Percentiles rank a stretch among this genome's conserved stretches.
These are phyloP conservation scores for Dreissena rostriformis DNA, from an alignment of 1,140 invertebrate species.

Conservation along the genomic window DNA sequence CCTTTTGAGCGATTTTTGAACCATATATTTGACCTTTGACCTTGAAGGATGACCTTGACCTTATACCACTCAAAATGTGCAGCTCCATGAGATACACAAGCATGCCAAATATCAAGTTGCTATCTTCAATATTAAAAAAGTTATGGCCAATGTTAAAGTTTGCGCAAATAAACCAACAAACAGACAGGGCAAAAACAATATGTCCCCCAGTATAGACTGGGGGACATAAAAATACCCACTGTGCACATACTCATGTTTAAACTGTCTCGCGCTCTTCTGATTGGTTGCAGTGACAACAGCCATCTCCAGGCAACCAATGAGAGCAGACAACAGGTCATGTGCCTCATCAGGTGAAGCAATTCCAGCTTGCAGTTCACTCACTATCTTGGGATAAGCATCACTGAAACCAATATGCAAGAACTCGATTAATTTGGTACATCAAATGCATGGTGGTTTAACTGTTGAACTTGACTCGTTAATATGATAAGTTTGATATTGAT, in stretches of 20 bases:
- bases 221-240: too few relatives aligned
- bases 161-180: too few relatives aligned
- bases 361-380: constrained; percentile 68
- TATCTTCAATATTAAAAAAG: too few relatives aligned
- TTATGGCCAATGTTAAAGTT: too few relatives aligned
- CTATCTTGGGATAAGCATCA: constrained; percentile 77
- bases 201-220: too few relatives aligned
- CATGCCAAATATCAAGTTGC: too few relatives aligned
- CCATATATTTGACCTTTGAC: too few relatives aligned
- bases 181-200: too few relatives aligned
- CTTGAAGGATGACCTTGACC: too few relatives aligned
- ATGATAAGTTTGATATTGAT: not conserved
- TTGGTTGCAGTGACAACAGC: constrained; percentile 59
- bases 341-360: constrained; percentile 45
- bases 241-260: constrained; percentile 34
- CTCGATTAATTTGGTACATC: not conserved
- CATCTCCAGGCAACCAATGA: constrained; percentile 74
- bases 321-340: constrained; percentile 72
- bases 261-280: not conserved
- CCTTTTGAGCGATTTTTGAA: too few relatives aligned
- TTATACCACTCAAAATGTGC: too few relatives aligned
- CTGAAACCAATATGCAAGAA: constrained; percentile 57
- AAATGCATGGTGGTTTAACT: not conserved
- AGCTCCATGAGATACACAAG: too few relatives aligned
- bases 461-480: not conserved